A percentile compares a stretch with the other conserved stretches of the same genome.
These are phyloP conservation scores for Drosophila ficusphila DNA, from an alignment of 1,140 invertebrate species.

Conservation along the genomic window DNA sequence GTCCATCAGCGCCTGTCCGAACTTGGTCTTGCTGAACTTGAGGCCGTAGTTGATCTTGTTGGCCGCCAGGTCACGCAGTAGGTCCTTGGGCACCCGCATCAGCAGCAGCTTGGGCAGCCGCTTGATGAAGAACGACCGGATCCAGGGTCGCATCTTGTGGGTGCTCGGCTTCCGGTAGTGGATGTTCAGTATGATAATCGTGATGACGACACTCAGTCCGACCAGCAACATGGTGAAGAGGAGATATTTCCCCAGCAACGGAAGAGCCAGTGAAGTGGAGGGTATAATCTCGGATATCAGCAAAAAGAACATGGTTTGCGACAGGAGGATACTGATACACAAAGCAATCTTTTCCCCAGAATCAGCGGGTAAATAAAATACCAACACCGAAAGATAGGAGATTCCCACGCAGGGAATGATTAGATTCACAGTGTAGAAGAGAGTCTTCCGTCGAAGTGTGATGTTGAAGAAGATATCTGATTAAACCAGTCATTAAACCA, in stretches of 20 bases:
- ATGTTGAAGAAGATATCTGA: slow-evolving; percentile 99
- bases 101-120: slow-evolving; percentile 92
- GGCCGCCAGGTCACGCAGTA: slow-evolving; percentile 90
- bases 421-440: slow-evolving; percentile 98
- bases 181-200: slow-evolving; percentile 99
- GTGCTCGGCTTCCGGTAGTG: slow-evolving; percentile 99
- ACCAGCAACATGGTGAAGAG: slow-evolving; percentile 99
- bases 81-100: slow-evolving; percentile 93
- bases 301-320: slow-evolving; percentile 99
- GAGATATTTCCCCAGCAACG: slow-evolving; percentile 98
- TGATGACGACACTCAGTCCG: slow-evolving; percentile 97
- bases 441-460: slow-evolving; percentile 95
- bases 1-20: slow-evolving; percentile 88
- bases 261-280: slow-evolving; percentile 97
- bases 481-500: slow-evolving; percentile 39
- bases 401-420: slow-evolving; percentile 97
- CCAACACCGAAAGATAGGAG: slow-evolving; percentile 94
- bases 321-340: slow-evolving; percentile 99
- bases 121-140: slow-evolving; percentile 94
- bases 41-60: slow-evolving; percentile 89
- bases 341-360: slow-evolving; percentile 99
- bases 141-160: slow-evolving; percentile 97
- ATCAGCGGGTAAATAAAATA: slow-evolving; percentile 99
- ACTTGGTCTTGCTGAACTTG: slow-evolving; percentile 87
- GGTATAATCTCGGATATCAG: slow-evolving; percentile 99